Evolutionary conservation across 2,113 vertebrate genomes (phyloP).

Genomic region (Smithornis capensis): DNA sequence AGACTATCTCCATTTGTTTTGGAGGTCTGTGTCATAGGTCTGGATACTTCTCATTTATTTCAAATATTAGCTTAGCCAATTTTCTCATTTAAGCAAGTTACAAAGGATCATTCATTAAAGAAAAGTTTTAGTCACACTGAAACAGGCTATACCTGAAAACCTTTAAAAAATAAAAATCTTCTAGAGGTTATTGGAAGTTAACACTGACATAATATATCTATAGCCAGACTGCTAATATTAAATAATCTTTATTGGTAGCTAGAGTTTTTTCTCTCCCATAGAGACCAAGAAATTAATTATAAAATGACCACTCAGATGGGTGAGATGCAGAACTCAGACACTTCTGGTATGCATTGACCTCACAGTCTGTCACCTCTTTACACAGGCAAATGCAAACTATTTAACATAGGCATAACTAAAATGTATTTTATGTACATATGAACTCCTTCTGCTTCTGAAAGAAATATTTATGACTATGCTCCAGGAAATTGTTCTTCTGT

Average conservation of each 20-base stretch:
- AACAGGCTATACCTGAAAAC: neutral
- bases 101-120: neutral
- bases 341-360: neutral
- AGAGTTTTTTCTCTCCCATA: neutral
- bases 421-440: neutral
- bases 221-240: neutral
- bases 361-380: neutral
- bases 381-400: neutral
- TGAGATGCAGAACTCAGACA: neutral
- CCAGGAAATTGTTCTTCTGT: constrained; percentile 23
- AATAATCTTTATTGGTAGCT: neutral
- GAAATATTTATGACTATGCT: neutral
- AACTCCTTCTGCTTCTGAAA: neutral
- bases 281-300: neutral
- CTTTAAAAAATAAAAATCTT: neutral
- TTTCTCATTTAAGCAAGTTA: neutral
- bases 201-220: neutral
- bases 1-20: neutral
- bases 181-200: neutral
- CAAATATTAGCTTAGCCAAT: neutral
- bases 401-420: neutral
- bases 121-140: neutral
- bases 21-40: neutral
- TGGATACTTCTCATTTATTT: neutral
- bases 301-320: neutral